phyloP scores from a whole-genome alignment of 2,797 vertebrate genomes.

The Hoplostethus atlanticus region DNA sequence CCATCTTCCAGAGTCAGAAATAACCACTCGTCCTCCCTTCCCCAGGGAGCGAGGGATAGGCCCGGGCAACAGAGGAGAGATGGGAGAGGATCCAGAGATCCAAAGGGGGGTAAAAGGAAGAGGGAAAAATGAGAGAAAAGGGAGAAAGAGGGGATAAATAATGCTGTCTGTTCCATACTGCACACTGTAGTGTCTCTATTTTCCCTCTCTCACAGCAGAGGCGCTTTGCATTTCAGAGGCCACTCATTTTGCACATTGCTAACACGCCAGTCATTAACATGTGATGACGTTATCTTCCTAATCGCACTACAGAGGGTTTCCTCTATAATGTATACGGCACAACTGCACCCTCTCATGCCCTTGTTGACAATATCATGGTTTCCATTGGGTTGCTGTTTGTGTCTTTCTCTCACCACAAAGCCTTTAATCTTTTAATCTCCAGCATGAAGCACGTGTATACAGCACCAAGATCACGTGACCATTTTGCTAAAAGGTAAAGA shows the following conservation, averaged over 20 bases:
- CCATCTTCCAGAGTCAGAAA: constrained; percentile 81
- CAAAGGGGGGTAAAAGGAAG: constrained; percentile 73
- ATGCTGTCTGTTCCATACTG: constrained; percentile 75
- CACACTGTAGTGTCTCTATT: constrained; percentile 66
- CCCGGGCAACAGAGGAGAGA: constrained; percentile 74
- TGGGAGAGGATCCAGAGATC: constrained; percentile 76
- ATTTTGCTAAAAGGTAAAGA: constrained; percentile 76
- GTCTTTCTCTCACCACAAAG: constrained; percentile 71
- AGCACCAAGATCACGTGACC: constrained; percentile 68
- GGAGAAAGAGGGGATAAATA: constrained; percentile 78
- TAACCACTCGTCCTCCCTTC: constrained; percentile 75
- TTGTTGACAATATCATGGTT: constrained; percentile 64
- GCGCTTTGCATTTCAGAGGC: constrained; percentile 82
- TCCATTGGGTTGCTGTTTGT: constrained; percentile 63
- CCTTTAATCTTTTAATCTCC: constrained; percentile 87
- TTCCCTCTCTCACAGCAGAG: constrained; percentile 54
- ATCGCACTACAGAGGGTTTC: constrained; percentile 76
- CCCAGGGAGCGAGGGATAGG: constrained; percentile 71
- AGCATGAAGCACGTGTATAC: constrained; percentile 68
- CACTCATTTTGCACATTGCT: constrained; percentile 64
- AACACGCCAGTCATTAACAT: constrained; percentile 82
- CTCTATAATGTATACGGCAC: constrained; percentile 74
- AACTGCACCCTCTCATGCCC: constrained; percentile 60
- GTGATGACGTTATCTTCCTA: constrained; percentile 81
- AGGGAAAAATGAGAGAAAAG: constrained; percentile 49